These are phyloP conservation scores for Pipistrellus nathusii DNA, from an alignment of 2,797 vertebrate genomes.

Conservation along the genomic window DNA sequence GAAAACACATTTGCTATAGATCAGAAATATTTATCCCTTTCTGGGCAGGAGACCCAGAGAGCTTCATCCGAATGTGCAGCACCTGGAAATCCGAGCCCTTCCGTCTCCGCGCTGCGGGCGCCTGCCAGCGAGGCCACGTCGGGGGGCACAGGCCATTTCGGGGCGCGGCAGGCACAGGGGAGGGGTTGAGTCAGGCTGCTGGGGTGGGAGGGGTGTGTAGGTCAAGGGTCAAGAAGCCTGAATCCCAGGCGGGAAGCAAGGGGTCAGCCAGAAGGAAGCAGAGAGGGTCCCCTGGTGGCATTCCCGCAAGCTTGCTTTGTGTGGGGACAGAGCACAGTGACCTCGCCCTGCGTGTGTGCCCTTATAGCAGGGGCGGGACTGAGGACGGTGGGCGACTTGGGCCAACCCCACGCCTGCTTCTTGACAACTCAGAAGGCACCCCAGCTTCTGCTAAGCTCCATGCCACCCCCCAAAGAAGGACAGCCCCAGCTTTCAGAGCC, in stretches of 20 bases:
- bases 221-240: not conserved
- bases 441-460: not conserved
- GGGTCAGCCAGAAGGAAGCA: not conserved
- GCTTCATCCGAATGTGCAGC: constrained; percentile 39
- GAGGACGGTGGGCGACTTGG: accelerated
- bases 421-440: not conserved
- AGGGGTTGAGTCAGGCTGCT: not conserved
- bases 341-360: not conserved
- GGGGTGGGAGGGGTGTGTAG: accelerated
- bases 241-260: not conserved
- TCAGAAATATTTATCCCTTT: constrained; percentile 82
- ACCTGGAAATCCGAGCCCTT: constrained; percentile 56
- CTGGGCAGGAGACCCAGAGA: constrained; percentile 66
- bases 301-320: not conserved
- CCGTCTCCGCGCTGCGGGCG: not conserved
- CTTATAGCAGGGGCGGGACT: not conserved
- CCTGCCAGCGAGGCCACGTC: not conserved
- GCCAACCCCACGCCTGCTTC: not conserved
- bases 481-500: not conserved
- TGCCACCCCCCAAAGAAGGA: too few species aligned
- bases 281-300: not conserved
- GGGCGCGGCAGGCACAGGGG: not conserved
- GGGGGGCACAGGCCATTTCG: not conserved
- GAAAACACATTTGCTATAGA: constrained; percentile 78
- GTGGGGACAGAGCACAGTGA: not conserved